A percentile compares a stretch with the other conserved stretches of the same genome.
phyloP scores from a whole-genome alignment of 1,140 invertebrate species.

The Agrilus planipennis region DNA sequence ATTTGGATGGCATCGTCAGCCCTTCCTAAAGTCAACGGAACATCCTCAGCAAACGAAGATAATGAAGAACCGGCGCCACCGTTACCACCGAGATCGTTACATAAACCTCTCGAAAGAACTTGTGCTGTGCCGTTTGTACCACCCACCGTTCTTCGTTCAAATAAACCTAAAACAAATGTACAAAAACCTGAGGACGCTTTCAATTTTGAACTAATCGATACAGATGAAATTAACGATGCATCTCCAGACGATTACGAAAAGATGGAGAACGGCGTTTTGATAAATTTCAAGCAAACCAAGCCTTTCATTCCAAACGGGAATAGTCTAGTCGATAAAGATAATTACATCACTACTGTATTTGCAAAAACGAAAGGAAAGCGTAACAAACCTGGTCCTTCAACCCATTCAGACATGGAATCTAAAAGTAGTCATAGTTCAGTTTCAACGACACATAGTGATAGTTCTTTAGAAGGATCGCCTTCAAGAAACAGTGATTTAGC shows the following conservation, averaged over 20 bases:
- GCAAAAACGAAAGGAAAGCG: constrained; percentile 38
- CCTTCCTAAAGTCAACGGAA: constrained; percentile 35
- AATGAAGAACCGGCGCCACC: constrained; percentile 37
- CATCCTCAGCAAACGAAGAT: constrained; percentile 25
- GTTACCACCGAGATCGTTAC: constrained; percentile 37
- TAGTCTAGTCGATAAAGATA: constrained; percentile 52
- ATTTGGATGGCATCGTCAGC: constrained; percentile 44
- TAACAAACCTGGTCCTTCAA: constrained; percentile 8
- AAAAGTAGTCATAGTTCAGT: constrained; percentile 28
- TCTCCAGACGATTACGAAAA: constrained; percentile 4
- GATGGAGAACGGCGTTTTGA: constrained; percentile 10
- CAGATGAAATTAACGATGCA: constrained; percentile 42
- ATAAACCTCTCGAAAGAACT: constrained; percentile 49
- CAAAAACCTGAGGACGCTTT: constrained; percentile 60
- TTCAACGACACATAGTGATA: constrained; percentile 22
- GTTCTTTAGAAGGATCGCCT: constrained; percentile 18
- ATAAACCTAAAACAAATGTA: constrained; percentile 42
- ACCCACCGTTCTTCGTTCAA: constrained; percentile 39
- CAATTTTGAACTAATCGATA: constrained; percentile 65
- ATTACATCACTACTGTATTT: constrained; percentile 49
- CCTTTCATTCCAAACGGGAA: too few relatives aligned
- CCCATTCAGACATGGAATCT: constrained; percentile 23
- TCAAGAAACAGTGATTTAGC: constrained; percentile 16
- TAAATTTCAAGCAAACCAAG: too few relatives aligned
- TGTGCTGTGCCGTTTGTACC: constrained; percentile 40